Percentiles rank a stretch among this genome's conserved stretches.
phyloP scores from a whole-genome alignment of 2,888 invertebrate genomes.

The Neoaliturus tenellus region DNA sequence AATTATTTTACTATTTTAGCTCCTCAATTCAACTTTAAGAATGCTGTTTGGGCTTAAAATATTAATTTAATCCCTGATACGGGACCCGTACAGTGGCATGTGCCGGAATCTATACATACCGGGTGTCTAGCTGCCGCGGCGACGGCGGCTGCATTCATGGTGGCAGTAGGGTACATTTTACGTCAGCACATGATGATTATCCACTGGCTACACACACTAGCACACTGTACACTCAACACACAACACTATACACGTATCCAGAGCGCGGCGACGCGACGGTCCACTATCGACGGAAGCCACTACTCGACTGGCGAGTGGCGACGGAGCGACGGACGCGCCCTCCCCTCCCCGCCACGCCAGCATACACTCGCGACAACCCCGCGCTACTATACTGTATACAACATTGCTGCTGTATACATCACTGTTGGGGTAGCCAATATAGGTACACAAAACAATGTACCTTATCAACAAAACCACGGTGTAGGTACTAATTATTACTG shows the following conservation, averaged over 20 bases:
- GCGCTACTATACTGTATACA: slow-evolving; percentile 64
- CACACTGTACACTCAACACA: slow-evolving; percentile 68
- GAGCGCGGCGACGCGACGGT: slow-evolving; percentile 71
- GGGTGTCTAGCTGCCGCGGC: slow-evolving; percentile 91
- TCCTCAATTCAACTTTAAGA: too few species aligned
- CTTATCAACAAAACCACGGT: too few species aligned
- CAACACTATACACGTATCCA: slow-evolving; percentile 69
- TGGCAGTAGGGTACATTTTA: slow-evolving; percentile 89
- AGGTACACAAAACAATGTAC: too few species aligned
- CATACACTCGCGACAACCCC: slow-evolving; percentile 54
- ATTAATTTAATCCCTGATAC: background rate
- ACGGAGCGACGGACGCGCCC: slow-evolving; percentile 59
- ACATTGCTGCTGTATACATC: too few species aligned
- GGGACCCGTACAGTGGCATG: too few species aligned
- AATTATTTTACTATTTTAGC: too few species aligned
- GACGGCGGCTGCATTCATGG: slow-evolving; percentile 91
- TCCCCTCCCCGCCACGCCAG: slow-evolving; percentile 56
- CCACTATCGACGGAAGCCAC: slow-evolving; percentile 64
- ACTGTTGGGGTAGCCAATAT: too few species aligned
- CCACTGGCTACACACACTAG: slow-evolving; percentile 56
- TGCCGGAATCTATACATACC: slow-evolving; percentile 77
- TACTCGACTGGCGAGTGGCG: slow-evolving; percentile 57
- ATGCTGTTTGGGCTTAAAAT: background rate
- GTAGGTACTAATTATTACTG: too few species aligned
- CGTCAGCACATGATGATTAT: slow-evolving; percentile 72